These are phyloP conservation scores for Sandelia bainsii DNA, from an alignment of 2,797 vertebrate species.

Conservation along the genomic window DNA sequence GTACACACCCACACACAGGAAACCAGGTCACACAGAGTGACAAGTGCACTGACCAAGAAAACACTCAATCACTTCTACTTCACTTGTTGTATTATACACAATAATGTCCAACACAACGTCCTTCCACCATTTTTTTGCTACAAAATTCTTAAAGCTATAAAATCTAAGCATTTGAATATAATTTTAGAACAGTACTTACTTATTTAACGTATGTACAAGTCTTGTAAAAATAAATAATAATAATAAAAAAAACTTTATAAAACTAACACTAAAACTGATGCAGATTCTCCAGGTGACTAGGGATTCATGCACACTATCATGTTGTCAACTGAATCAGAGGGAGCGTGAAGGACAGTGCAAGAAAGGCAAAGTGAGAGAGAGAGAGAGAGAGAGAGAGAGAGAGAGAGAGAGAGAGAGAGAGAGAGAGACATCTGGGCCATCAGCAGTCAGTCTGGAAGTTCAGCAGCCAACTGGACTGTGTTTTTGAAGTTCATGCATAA, in stretches of 20 bases:
- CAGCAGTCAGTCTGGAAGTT: constrained; percentile 1
- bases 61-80: constrained; percentile 60
- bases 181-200: constrained; percentile 36
- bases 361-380: neutral
- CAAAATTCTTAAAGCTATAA: neutral
- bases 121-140: neutral
- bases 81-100: constrained; percentile 39
- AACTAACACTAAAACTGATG: neutral
- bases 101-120: constrained; percentile 15
- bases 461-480: constrained; percentile 53
- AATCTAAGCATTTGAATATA: neutral
- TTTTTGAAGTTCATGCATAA: neutral
- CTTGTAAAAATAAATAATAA: neutral
- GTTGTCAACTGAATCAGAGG: constrained; percentile 10
- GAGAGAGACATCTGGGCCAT: constrained; percentile 19
- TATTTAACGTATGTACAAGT: neutral
- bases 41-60: constrained; percentile 76
- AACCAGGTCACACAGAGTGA: constrained; percentile 68
- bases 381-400: neutral
- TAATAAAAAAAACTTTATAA: neutral
- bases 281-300: constrained; percentile 7
- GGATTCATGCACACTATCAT: constrained; percentile 3
- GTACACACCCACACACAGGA: constrained; percentile 22
- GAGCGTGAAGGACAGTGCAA: neutral
- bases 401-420: neutral